Percentiles rank a stretch among this genome's conserved stretches.
These are phyloP conservation scores for Gambusia affinis DNA, from an alignment of 2,113 vertebrate genomes.

Conservation along the genomic window DNA sequence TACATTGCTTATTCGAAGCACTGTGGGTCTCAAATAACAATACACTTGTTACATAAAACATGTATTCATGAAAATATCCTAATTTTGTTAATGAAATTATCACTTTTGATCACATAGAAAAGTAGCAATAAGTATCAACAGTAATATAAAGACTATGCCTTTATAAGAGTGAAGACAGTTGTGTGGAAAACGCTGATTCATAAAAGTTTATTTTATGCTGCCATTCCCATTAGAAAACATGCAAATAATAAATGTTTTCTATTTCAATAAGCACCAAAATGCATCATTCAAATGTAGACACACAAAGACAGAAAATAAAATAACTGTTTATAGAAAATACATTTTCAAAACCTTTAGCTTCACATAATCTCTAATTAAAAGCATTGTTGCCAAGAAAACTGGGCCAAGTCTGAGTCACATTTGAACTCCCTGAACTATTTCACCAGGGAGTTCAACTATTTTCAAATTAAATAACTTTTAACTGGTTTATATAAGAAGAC, in stretches of 20 bases:
- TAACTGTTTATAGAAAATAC: background rate
- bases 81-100: too few relatives aligned
- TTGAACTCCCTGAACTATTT: constrained; percentile 8
- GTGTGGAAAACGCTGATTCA: background rate
- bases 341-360: background rate
- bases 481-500: background rate
- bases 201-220: constrained; percentile 1
- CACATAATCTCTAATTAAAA: constrained; percentile 8
- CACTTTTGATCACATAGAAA: too few relatives aligned
- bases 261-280: constrained; percentile 24
- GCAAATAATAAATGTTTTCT: constrained; percentile 6
- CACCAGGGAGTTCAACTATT: background rate
- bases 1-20: too few relatives aligned
- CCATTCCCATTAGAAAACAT: constrained; percentile 20
- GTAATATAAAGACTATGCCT: background rate
- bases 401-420: background rate
- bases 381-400: background rate
- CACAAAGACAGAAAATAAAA: background rate
- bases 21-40: too few relatives aligned
- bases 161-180: background rate
- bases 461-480: background rate
- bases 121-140: too few relatives aligned
- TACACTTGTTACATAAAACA: too few relatives aligned
- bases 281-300: constrained; percentile 14
- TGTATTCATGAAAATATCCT: too few relatives aligned